phyloP scores from a whole-genome alignment of 2,113 vertebrate genomes.

The Rousettus leschenaultii region DNA sequence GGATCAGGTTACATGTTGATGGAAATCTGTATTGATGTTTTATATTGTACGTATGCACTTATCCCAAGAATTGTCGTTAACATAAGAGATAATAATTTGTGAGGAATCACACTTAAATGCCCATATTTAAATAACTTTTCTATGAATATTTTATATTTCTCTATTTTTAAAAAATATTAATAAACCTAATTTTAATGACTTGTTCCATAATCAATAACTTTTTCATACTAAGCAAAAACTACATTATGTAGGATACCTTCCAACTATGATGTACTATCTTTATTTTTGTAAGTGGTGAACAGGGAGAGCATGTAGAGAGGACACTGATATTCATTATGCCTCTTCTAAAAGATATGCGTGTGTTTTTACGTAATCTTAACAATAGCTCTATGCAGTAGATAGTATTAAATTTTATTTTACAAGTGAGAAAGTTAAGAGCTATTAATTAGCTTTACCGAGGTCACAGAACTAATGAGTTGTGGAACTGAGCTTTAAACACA shows the following conservation, averaged over 20 bases:
- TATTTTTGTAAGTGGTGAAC: neutral
- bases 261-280: neutral
- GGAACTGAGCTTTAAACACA: neutral
- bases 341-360: neutral
- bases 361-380: neutral
- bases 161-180: neutral
- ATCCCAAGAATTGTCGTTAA: neutral
- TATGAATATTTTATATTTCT: neutral
- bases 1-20: neutral
- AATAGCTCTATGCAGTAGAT: neutral
- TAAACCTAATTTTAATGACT: slow-evolving; percentile 11
- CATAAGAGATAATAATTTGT: neutral
- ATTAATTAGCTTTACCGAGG: neutral
- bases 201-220: neutral
- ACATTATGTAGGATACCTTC: neutral
- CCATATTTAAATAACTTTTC: slow-evolving; percentile 13
- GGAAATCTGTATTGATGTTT: neutral
- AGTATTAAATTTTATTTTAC: slow-evolving; percentile 20
- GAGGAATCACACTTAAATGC: neutral
- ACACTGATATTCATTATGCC: neutral
- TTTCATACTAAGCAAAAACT: neutral
- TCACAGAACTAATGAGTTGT: slow-evolving; percentile 8
- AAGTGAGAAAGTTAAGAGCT: neutral
- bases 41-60: neutral
- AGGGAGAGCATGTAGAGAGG: neutral